These are phyloP conservation scores for Tinamus major DNA, from an alignment of 2,797 vertebrate species.

Conservation along the genomic window DNA sequence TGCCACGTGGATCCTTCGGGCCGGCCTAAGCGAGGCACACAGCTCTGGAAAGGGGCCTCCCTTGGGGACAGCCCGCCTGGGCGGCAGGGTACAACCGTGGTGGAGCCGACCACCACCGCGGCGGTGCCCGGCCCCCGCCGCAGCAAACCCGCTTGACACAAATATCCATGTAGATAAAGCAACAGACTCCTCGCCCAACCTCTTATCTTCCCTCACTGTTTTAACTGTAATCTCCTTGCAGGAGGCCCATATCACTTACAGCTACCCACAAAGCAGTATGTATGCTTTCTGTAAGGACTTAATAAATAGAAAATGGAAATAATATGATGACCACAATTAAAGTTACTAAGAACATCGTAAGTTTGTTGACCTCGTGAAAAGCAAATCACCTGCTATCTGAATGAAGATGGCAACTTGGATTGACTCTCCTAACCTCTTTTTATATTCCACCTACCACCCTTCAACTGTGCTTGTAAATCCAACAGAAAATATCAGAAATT, in stretches of 20 bases:
- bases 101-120: neutral
- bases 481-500: neutral
- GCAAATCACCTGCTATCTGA: neutral
- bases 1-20: neutral
- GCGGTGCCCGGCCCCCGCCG: neutral
- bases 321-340: neutral
- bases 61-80: neutral
- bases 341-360: neutral
- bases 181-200: neutral
- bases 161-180: neutral
- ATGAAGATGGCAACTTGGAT: neutral
- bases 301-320: neutral
- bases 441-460: neutral
- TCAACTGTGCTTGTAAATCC: fast-evolving
- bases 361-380: neutral
- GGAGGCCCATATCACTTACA: neutral
- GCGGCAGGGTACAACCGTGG: neutral
- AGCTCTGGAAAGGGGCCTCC: neutral
- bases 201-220: neutral
- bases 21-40: neutral
- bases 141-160: neutral
- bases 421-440: neutral
- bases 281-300: neutral
- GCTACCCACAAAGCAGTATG: fast-evolving
- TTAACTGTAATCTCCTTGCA: neutral